Percentiles rank a stretch among this genome's conserved stretches.
Conservation (phyloP, 2,113 vertebrate species). For the Cyphomyrus discorhynchus region DNA sequence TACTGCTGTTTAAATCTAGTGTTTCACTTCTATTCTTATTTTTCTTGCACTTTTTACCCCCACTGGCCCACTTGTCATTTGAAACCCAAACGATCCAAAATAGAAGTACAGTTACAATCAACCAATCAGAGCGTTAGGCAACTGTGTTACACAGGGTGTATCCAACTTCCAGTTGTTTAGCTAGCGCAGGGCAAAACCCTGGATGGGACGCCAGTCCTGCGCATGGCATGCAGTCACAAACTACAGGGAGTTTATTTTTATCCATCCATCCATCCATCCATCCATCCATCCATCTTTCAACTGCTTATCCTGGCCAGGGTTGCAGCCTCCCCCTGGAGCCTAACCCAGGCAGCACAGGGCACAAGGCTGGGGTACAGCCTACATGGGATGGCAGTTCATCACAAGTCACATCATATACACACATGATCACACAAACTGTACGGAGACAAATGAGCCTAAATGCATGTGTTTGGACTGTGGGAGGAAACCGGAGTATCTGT, state of each 20-base stretch:
- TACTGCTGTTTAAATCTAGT: not conserved
- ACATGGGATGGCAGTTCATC: not conserved
- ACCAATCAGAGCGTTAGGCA: not conserved
- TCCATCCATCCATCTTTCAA: not conserved
- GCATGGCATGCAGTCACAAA: not conserved
- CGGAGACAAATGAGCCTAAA: not conserved
- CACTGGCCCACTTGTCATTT: not conserved
- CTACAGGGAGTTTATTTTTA: not conserved
- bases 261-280: not conserved
- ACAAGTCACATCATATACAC: not conserved
- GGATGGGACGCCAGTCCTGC: not conserved
- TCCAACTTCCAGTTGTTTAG: not conserved
- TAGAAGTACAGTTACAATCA: not conserved
- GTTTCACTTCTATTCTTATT: not conserved
- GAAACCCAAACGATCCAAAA: not conserved
- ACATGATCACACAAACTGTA: not conserved
- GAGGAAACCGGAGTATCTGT: not conserved
- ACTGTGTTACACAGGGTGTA: not conserved
- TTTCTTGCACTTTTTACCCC: not conserved
- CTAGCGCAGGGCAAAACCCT: not conserved
- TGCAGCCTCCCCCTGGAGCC: not conserved
- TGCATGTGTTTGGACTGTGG: not conserved
- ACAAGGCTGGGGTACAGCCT: not conserved
- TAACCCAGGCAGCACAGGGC: not conserved
- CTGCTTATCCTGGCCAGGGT: not conserved